Base-by-base conservation (phyloP, 2,888 invertebrate species). In the Drosophila setosimentum region DNA sequence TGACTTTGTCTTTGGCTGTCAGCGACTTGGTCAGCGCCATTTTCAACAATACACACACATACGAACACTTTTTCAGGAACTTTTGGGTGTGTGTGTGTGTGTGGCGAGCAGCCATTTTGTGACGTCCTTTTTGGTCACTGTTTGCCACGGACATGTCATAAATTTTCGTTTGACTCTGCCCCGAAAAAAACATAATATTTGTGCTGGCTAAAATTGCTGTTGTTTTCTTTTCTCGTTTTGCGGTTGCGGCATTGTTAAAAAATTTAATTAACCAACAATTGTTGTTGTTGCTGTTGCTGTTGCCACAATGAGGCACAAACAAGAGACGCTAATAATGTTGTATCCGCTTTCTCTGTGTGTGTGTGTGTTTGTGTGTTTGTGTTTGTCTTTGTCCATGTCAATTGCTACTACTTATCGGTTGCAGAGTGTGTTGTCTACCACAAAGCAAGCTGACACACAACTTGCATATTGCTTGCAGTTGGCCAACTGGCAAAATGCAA, bases 221-320 rank as follows among this genome's bases (percentile, higher is more conserved):
- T 73, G 33, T 60, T 51, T 65, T 50, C 29, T 24, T 51, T 66
- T 48, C 51, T 50, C 54, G 32, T 40, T 70, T 53, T 73, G 61
- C 58, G 51, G 69, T 68, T 72, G 77, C 45, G 58, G 57, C 58
- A 80, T 77, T 80, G 70, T 73, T 73, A 62, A 75, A 84, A 77
- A 72, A 75, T 79, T 82, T 85, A 85, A 87, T 85, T 85, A 85
- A 76, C 90, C 73, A 77, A 62, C 81, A 81, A 83, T 78, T 86
- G 72, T 78, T 74, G 58, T 29, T 27, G 45, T 24, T 24, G 24
- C 18, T 27, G 11, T 35, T 27, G 21, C n/a, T 54, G 7, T n/a
- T 55, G 54, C 51, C 68, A 74, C 74, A 73, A 21, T 35, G 45
- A 18, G 50, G 59, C 54, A 63, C 61, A 53, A 71, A 60, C 57